Base-by-base conservation (phyloP, 2,888 invertebrate species). In the Apodemia hepburni region DNA sequence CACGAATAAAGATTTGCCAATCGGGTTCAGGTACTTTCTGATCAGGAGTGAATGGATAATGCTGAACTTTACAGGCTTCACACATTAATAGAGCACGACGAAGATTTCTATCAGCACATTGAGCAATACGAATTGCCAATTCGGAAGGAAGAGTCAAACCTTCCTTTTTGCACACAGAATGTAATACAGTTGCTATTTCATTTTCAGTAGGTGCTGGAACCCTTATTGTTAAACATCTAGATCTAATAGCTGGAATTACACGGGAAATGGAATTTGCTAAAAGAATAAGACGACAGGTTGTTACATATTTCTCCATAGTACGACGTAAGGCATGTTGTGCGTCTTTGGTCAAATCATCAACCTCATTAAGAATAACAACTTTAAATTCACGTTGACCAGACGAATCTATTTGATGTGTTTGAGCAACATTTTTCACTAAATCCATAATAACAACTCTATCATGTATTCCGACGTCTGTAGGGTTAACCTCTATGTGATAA, bases 291-390 rank as follows among this genome's bases (percentile, higher is more conserved):
- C 99, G 94, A 81, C 99, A 99, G 2, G 98, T 98, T 17, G 96
- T 92, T 63, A 98, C 96, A 84, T 99, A 99, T 81, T 99, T 99
- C 85, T 99, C 99, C 99, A 99, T 99, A 0, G 99, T 99, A 58
- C 99, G 94, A 71, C 99, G 95, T 60, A 99, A 89, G 0, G 99
- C 99, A 84, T 99, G 99, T 80, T 99, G 99, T 0, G 99, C 99
- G 89, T 99, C 99, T 84, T 97, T 98, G 0, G 98, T 97, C 51
- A 99, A 92, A 67, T 96, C 95, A 80, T 99, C 99, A 0, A 98
- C 99, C 83, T 99, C 99, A 62, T 97, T 97, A 64, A 99, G 85
- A 11, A 99, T 94, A 17, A 99, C 96, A 54, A 99, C 98, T 94
- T 99, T 99, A 79, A 99, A 99, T 68, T 98, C 97, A 71, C 96